Conservation (phyloP, 2,797 vertebrate species). For the Kryptolebias ocellatus region DNA sequence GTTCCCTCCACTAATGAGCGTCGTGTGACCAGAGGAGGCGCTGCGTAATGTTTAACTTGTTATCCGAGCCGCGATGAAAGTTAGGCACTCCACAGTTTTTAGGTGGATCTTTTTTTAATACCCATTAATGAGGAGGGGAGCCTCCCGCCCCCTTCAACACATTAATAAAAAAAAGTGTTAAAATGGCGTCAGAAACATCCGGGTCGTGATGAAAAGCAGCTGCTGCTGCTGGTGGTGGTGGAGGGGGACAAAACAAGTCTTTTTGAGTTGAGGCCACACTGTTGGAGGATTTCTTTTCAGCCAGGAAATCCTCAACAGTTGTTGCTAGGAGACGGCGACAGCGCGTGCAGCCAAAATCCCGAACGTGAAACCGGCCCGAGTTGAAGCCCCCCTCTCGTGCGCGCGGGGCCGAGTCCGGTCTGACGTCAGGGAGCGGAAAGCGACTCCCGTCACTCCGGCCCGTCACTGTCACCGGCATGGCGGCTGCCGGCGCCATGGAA, state of each 20-base stretch:
- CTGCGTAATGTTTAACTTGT: constrained; percentile 32
- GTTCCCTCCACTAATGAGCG: background rate
- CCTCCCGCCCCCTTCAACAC: constrained; percentile 5
- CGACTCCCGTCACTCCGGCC: background rate
- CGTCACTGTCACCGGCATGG: background rate
- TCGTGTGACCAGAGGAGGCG: constrained; percentile 58
- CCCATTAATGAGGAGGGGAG: constrained; percentile 3
- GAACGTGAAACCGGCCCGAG: constrained; percentile 6
- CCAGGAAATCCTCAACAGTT: constrained; percentile 45
- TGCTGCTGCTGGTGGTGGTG: background rate
- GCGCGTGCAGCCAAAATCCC: constrained; percentile 35
- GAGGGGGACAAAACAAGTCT: constrained; percentile 24
- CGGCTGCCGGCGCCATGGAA: background rate
- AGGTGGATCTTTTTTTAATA: background rate
- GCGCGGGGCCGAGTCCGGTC: background rate
- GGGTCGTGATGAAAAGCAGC: constrained; percentile 25
- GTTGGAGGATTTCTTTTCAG: constrained; percentile 46
- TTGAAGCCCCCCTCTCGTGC: constrained; percentile 4
- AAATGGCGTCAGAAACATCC: constrained; percentile 65
- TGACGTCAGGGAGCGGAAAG: background rate
- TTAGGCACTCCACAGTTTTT: constrained; percentile 29
- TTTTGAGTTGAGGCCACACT: constrained; percentile 35
- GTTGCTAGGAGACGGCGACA: constrained; percentile 69
- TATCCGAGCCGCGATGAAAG: constrained; percentile 40
- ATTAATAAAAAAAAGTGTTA: constrained; percentile 11